Evolutionary conservation across 2,888 invertebrate species (phyloP), one percentile per base, ranked within the genome.

Genomic region (Drosophila leonis): DNA sequence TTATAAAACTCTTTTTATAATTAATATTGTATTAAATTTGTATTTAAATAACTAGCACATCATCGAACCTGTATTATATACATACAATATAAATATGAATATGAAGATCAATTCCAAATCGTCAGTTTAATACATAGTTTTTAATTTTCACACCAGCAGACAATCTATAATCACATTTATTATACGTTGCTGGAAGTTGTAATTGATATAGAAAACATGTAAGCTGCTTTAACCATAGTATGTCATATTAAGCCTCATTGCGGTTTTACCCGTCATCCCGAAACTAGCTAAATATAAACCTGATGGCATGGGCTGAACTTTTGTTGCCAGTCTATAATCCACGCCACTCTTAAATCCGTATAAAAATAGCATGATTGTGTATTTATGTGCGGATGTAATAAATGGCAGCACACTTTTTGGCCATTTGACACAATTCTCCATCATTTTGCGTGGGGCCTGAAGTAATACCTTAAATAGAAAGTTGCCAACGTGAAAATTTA

Each of bases 371-470:
- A 46, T 37, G 20, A 44, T 27, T 49, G 29, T 48, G n/a, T 15
- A 20, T 56, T 33, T 37, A 31, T 42, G 8, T 20, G 4, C 13
- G 20, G 48, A 65, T 29, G 15, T 39, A 15, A 57, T 31, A 56
- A 49, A 67, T 29, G 39, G 27, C 61, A 20, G 39, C 27, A 27
- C 63, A 27, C 48, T 65, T 72, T 63, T 83, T 61, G 61, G 35
- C 33, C 60, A 75, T 65, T 77, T 77, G 68, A 55, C 54, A 69
- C 63, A 56, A 81, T 72, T 66, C 54, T 13, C 42, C 13, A 29
- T 9, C 18, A 66, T 24, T 31, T 42, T 49, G 35, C 10, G 48
- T 31, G 57, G 48, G 48, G 15, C 29, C n/a, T 18, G 20, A 35
- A 27, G 15, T 8, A 13, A 27, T 39, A 24, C 49, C 42, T 31